Conservation (phyloP, 2,797 vertebrate genomes). For the Lateolabrax maculatus region DNA sequence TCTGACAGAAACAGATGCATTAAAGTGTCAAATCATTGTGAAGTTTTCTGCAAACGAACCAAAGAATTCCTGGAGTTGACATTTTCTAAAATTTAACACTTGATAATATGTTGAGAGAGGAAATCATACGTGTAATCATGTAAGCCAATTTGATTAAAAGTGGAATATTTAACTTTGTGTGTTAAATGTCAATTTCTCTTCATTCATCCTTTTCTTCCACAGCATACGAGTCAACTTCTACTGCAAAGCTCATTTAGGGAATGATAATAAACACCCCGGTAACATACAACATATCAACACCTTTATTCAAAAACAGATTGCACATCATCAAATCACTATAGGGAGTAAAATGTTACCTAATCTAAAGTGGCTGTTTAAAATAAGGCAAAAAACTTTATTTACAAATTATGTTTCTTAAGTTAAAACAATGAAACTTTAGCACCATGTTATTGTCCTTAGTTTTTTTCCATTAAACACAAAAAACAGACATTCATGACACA, state of each 20-base stretch:
- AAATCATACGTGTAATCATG: constrained; percentile 34
- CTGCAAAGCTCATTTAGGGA: background rate
- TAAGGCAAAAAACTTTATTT: constrained; percentile 50
- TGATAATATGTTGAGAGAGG: background rate
- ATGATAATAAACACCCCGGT: background rate
- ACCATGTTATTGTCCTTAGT: too few relatives aligned
- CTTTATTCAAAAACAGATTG: constrained; percentile 71
- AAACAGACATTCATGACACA: constrained; percentile 21
- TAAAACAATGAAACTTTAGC: constrained; percentile 59
- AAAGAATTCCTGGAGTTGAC: background rate
- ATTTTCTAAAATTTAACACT: background rate
- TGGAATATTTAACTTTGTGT: constrained; percentile 5
- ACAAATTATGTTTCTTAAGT: constrained; percentile 44
- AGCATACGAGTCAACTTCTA: too few relatives aligned
- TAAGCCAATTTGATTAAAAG: constrained; percentile 44
- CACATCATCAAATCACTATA: constrained; percentile 33
- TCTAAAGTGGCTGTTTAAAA: constrained; percentile 49
- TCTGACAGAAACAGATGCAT: background rate
- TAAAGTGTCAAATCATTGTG: background rate
- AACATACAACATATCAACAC: constrained; percentile 27
- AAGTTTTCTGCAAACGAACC: background rate
- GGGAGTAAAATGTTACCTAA: constrained; percentile 52
- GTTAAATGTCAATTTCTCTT: too few relatives aligned
- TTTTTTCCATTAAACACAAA: constrained; percentile 35
- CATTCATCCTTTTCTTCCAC: too few relatives aligned